A percentile compares a stretch with the other conserved stretches of the same genome.
Evolutionary conservation across 2,113 vertebrate genomes (phyloP).

Genomic region (Semnornis frantzii): DNA sequence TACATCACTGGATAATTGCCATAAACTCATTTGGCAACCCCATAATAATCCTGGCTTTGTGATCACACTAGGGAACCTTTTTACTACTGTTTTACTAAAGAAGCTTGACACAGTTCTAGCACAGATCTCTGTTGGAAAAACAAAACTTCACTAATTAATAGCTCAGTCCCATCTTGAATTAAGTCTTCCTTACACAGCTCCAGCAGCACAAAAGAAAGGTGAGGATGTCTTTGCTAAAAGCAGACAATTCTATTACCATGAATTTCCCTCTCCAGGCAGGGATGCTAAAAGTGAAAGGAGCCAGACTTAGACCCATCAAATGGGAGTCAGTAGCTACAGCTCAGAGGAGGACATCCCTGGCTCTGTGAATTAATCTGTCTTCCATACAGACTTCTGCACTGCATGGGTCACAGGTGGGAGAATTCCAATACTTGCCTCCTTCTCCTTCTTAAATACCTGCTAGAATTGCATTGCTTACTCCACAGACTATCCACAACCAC

Average conservation of each 20-base stretch:
- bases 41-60: constrained; percentile 1
- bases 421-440: neutral
- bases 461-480: neutral
- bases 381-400: neutral
- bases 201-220: constrained; percentile 27
- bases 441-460: neutral
- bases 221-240: constrained; percentile 9
- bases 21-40: constrained; percentile 33
- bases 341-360: neutral
- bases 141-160: constrained; percentile 45
- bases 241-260: neutral
- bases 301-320: neutral
- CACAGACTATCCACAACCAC: neutral
- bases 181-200: neutral
- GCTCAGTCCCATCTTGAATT: neutral
- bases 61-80: constrained; percentile 24
- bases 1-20: constrained; percentile 41
- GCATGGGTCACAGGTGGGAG: neutral
- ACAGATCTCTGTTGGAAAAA: constrained; percentile 19
- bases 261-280: neutral
- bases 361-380: neutral
- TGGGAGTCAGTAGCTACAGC: neutral
- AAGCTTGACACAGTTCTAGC: neutral
- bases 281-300: neutral
- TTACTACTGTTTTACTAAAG: constrained; percentile 41